phyloP scores from a whole-genome alignment of 2,888 invertebrate genomes.

The Holacanthella duospinosa region DNA sequence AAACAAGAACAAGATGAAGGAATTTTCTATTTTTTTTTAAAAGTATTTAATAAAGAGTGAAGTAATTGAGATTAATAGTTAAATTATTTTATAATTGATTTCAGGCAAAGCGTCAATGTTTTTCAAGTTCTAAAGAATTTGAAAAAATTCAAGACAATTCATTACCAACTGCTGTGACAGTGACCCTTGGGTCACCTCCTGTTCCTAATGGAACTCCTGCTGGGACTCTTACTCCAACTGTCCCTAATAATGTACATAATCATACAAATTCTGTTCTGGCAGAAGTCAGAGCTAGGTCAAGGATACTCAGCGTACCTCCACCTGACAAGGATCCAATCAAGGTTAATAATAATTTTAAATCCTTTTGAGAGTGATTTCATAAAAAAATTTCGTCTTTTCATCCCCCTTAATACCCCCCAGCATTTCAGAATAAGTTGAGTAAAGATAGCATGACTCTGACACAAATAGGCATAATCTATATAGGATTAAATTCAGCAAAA shows the following conservation, averaged over 20 bases:
- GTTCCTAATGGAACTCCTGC: conserved; percentile 12
- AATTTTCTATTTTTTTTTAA: too few species aligned
- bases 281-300: conserved; percentile 30
- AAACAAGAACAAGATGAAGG: too few species aligned
- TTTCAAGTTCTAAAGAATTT: conserved; percentile 74
- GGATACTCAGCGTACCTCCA: conserved; percentile 35
- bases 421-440: too few species aligned
- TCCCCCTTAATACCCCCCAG: too few species aligned
- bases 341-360: conserved; percentile 25
- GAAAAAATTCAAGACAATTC: conserved; percentile 70
- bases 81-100: not conserved
- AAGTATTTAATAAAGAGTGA: too few species aligned
- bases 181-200: not conserved
- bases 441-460: not conserved
- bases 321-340: conserved; percentile 36
- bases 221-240: not conserved
- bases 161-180: conserved; percentile 6
- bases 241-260: not conserved
- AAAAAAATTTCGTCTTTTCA: too few species aligned
- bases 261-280: conserved; percentile 21
- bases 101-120: conserved; percentile 67
- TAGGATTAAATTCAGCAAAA: too few species aligned
- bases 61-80: not conserved
- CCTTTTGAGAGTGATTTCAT: too few species aligned
- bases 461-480: not conserved